These are phyloP conservation scores for Spinus olivaceus DNA, from an alignment of 2,797 vertebrate species.

Conservation along the genomic window DNA sequence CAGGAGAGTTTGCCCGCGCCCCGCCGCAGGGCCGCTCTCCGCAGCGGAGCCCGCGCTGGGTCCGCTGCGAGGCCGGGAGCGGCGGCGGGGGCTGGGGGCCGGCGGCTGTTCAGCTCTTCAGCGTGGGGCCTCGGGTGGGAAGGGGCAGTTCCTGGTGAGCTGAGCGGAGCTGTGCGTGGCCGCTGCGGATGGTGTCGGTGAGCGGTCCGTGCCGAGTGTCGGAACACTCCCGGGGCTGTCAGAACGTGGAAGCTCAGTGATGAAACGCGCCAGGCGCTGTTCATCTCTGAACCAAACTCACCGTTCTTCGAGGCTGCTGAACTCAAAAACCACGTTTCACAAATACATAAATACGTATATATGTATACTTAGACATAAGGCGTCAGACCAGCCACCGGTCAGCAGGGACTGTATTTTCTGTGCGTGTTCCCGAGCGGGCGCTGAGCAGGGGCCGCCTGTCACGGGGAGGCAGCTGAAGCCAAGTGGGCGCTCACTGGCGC, in stretches of 20 bases:
- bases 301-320: neutral
- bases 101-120: neutral
- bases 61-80: neutral
- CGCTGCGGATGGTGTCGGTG: fast-evolving
- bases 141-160: fast-evolving
- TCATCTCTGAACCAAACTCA: neutral
- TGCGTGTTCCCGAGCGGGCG: neutral
- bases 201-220: fast-evolving
- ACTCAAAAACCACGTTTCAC: neutral
- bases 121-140: neutral
- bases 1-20: neutral
- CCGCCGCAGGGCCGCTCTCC: neutral
- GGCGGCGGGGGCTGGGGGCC: neutral
- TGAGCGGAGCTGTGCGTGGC: neutral
- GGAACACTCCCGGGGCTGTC: fast-evolving
- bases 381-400: neutral
- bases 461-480: neutral
- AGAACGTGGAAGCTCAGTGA: neutral
- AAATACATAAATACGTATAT: fast-evolving
- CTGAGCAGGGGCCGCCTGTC: neutral
- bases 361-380: neutral
- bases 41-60: neutral
- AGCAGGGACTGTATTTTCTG: neutral
- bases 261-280: neutral
- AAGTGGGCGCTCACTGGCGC: neutral